Evolutionary conservation across 2,113 vertebrate species (phyloP), one percentile per base, ranked within the genome.

Genomic region (Diadophis punctatus): DNA sequence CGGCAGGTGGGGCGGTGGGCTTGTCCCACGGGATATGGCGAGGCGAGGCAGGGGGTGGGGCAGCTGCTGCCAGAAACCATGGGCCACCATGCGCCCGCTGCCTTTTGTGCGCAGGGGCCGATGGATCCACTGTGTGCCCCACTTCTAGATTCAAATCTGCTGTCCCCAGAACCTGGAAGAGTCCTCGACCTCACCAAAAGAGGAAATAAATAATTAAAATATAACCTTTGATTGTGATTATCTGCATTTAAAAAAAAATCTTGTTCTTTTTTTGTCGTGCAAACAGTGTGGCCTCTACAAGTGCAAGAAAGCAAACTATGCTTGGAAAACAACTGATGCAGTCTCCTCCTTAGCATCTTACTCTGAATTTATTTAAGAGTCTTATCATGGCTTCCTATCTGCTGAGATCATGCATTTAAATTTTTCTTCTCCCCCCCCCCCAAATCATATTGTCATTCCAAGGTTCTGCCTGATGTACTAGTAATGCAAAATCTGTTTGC

Each of bases 81-180:
- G 0, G 51, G 51, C 51, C 11, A 51, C 51, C 11, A 11, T 11
- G 11, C 11, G 11, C 51, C 12, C 11, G 2, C 51, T 8, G 51
- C 51, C 48, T 0, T 49, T 10, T 49, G 48, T 49, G 48, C 1
- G 48, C 1, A 8, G 48, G 9, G 48, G 9, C 8, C 1, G 48
- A 49, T 10, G 89, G 98, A 98, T 4, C 98, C 97, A 0, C 98
- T 96, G 1, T 98, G 98, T 23, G 98, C 97, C 20, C 98, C 97
- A 0, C 98, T 98, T 94, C 98, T 97, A 51, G 98, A 98, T 20
- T 98, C 98, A 6, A 98, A 98, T 80, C 98, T 97, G 86, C 98
- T 98, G 2, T 98, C 98, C 0, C 98, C 98, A 53, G 98, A 97
- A 46, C 96, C 97, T 98, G 1, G 0, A 63, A 92, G 10, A 11